Base-by-base conservation (phyloP, 2,113 vertebrate species). In the Oreochromis niloticus region DNA sequence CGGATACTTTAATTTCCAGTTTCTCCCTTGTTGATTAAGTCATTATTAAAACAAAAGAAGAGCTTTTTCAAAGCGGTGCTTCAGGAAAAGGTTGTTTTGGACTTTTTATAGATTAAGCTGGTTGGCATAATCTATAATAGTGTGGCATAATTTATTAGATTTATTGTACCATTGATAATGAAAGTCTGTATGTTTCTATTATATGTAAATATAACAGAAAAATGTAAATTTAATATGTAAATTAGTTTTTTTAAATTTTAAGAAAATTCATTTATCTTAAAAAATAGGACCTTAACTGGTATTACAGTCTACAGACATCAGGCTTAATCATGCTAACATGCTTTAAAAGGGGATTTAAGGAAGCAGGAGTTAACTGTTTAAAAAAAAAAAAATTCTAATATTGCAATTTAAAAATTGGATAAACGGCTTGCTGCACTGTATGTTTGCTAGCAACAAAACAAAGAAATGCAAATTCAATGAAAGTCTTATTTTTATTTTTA, bases 251-350 rank as follows among this genome's bases (percentile, higher is more conserved):
- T 7, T 2, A 1, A n/a, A 68, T 68, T 0, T 12, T 13, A 68
- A 41, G 7, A 43, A 24, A 43, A 16, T 71, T 9, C 0, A 43
- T 71, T 43, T 0, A 71, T 43, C 39, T 71, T 71, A 24, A 71
- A 71, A 66, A 71, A 4, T 39, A 43, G 66, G 66, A 12, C 12
- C 36, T 43, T 0, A 43, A 43, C 36, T 24, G 63, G 0, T 68
- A 0, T 68, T 14, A 68, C 10, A 68, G 63, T 22, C 19, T 41
- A 66, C 61, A 8, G 34, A 41, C 34, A 66, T 36, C 32, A 68
- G 34, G 11, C 66, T 71, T 71, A 43, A 43, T 71, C n/a, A 6
- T 9, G 66, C n/a, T 43, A 71, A 43, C 63, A 41, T 43, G 36
- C n/a, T 71, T 71, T 71, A 43, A 71, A 43, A 2, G 66, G 12